Percentiles rank a stretch among this genome's conserved stretches.
Conservation (phyloP, 2,797 vertebrate genomes). For the Microhierax caerulescens region DNA sequence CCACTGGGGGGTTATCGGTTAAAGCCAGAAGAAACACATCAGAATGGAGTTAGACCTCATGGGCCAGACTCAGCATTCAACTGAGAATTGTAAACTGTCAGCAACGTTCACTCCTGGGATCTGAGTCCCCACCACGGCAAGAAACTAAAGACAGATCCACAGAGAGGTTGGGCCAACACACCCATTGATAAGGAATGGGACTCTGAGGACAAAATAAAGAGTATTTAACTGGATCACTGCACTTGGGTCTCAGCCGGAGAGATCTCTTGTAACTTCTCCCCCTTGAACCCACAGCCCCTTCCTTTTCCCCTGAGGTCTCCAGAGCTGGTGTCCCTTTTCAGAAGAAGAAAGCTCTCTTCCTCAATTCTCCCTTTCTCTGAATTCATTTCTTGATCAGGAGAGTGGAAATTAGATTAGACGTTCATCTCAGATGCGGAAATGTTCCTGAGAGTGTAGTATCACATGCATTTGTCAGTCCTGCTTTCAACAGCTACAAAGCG, state of each 20-base stretch:
- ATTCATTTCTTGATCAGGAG: not conserved
- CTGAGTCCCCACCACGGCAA: not conserved
- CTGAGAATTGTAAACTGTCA: not conserved
- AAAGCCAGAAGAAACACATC: not conserved
- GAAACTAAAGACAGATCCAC: not conserved
- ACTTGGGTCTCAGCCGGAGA: not conserved
- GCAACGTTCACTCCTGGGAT: accelerated
- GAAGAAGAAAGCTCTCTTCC: not conserved
- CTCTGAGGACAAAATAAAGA: not conserved
- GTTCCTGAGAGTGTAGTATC: not conserved
- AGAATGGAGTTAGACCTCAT: not conserved
- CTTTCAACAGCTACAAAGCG: not conserved
- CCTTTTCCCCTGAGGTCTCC: not conserved
- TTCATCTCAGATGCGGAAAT: not conserved
- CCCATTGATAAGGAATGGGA: not conserved
- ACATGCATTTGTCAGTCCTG: not conserved
- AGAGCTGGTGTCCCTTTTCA: not conserved
- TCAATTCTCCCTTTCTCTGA: not conserved
- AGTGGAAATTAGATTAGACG: not conserved
- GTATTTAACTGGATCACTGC: not conserved
- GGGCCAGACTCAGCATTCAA: not conserved
- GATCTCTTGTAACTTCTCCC: not conserved
- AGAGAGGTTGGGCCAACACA: not conserved
- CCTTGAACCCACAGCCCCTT: not conserved
- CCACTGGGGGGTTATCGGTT: not conserved